phyloP scores from a whole-genome alignment of 2,797 vertebrate genomes.

The Enteromius anoplus region DNA sequence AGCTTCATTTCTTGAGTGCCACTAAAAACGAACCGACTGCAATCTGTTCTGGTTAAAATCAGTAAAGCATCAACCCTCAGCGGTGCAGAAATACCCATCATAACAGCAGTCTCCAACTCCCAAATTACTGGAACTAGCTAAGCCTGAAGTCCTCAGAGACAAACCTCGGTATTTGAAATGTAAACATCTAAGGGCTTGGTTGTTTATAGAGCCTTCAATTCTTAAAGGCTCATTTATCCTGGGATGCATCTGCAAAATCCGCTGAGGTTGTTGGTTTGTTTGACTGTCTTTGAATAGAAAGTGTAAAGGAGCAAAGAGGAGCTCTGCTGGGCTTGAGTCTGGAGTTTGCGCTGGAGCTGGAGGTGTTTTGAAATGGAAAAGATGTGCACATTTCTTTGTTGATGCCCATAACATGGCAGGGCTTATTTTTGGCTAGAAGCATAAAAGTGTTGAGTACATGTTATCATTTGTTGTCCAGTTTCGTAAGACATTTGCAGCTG shows the following conservation, averaged over 20 bases:
- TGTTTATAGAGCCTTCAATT: conserved; percentile 55
- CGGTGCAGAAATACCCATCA: conserved; percentile 26
- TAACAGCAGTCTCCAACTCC: conserved; percentile 33
- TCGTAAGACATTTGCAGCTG: not conserved
- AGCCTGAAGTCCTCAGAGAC: conserved; percentile 51
- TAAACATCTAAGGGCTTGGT: conserved; percentile 60
- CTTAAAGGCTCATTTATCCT: conserved; percentile 57
- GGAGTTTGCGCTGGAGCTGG: conserved; percentile 37
- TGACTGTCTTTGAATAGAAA: conserved; percentile 50
- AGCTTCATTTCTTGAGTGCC: conserved; percentile 25
- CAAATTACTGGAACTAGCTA: conserved; percentile 54
- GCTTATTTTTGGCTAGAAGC: conserved; percentile 17
- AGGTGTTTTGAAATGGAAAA: conserved; percentile 20
- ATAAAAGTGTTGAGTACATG: not conserved
- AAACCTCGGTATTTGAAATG: conserved; percentile 55
- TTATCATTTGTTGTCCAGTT: not conserved
- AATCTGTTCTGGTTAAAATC: conserved; percentile 19
- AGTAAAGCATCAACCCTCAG: conserved; percentile 40
- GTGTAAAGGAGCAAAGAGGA: conserved; percentile 46
- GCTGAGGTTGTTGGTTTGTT: conserved; percentile 48
- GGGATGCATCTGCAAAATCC: conserved; percentile 51
- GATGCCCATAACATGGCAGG: not conserved
- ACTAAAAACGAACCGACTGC: conserved; percentile 21
- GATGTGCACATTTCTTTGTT: conserved; percentile 18
- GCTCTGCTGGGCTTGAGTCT: conserved; percentile 23